Evolutionary conservation across 1,140 invertebrate genomes (phyloP).

Genomic region (Ptiloglossa arizonensis): DNA sequence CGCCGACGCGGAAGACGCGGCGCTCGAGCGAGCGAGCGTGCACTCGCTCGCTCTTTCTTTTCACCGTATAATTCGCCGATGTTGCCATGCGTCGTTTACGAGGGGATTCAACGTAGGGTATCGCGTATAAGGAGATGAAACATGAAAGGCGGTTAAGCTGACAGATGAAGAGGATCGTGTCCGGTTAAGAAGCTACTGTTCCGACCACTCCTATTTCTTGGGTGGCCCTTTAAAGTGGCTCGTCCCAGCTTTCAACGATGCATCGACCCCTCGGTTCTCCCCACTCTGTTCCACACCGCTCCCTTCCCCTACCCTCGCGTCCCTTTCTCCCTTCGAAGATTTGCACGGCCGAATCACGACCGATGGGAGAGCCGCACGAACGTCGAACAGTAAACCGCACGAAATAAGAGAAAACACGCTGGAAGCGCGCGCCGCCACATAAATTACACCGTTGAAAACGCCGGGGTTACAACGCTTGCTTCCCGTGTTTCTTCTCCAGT

Average conservation of each 20-base stretch:
- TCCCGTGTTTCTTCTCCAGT: neutral
- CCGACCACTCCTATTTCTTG: constrained; percentile 71
- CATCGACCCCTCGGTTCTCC: no score
- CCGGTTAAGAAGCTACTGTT: constrained; percentile 73
- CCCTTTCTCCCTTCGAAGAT: constrained; percentile 23
- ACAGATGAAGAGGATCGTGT: constrained; percentile 76
- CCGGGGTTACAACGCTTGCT: neutral
- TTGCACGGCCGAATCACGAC: constrained; percentile 28
- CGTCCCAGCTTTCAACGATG: constrained; percentile 58
- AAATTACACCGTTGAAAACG: constrained; percentile 9
- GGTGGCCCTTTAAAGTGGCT: constrained; percentile 67
- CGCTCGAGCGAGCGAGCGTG: no score
- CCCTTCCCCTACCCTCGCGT: no score
- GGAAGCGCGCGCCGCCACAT: neutral
- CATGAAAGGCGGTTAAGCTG: constrained; percentile 75
- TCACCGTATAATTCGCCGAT: constrained; percentile 22
- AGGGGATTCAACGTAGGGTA: constrained; percentile 23
- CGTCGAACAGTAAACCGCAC: neutral
- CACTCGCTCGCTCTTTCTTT: no score
- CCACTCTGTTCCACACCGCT: no score
- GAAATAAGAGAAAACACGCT: neutral
- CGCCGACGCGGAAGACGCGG: constrained; percentile 30
- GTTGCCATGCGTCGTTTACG: constrained; percentile 33
- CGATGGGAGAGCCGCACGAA: neutral
- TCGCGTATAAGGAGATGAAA: constrained; percentile 71